Conservation (phyloP, 1,140 invertebrate genomes). For the Holotrichia oblita region DNA sequence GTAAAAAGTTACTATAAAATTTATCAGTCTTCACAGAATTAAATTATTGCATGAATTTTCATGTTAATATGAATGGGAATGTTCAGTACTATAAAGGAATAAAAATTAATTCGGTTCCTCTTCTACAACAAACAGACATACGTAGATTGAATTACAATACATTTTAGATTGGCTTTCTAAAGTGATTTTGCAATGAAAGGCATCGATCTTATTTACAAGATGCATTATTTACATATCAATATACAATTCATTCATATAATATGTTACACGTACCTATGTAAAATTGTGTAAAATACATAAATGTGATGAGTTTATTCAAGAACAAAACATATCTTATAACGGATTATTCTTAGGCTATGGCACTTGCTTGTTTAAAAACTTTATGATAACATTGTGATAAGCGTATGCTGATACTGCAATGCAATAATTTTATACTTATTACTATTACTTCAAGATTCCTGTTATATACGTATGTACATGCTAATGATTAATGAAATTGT, state of each 20-base stretch:
- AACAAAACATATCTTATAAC: not conserved
- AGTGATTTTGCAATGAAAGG: not conserved
- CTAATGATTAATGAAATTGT: too few species aligned
- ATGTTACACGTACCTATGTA: conserved; percentile 32
- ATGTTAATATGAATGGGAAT: not conserved
- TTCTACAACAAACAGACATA: not conserved
- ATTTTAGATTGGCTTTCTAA: not conserved
- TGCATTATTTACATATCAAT: conserved; percentile 30
- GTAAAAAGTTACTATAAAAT: not conserved
- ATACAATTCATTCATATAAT: conserved; percentile 31
- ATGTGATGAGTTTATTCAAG: conserved; percentile 2
- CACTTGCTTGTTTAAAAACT: conserved; percentile 44
- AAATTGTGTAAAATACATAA: conserved; percentile 35
- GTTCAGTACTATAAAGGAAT: not conserved
- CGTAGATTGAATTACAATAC: not conserved
- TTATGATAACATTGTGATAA: not conserved
- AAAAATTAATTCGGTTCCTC: not conserved
- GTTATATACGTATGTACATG: too few species aligned
- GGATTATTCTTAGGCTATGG: conserved; percentile 45
- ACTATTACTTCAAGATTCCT: too few species aligned
- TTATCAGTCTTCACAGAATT: not conserved
- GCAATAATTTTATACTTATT: too few species aligned
- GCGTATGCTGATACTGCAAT: not conserved
- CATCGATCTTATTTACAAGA: not conserved
- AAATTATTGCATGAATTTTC: not conserved